phyloP scores from a whole-genome alignment of 2,113 vertebrate genomes.

The Thalassoma bifasciatum region DNA sequence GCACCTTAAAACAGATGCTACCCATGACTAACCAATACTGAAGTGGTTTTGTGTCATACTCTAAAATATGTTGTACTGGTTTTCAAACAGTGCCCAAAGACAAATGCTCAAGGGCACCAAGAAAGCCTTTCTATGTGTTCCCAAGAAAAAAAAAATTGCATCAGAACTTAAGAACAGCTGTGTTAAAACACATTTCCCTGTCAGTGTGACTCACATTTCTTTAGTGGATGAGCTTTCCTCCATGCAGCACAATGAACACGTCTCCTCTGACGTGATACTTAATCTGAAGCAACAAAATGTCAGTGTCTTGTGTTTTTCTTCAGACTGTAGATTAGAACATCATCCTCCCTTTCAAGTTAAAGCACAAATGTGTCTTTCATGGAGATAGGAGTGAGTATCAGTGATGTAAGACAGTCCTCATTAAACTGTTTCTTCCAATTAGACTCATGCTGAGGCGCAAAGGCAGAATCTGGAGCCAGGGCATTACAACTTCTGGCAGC shows the following conservation, averaged over 20 bases:
- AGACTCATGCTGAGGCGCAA: slow-evolving; percentile 38
- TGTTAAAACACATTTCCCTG: too few relatives aligned
- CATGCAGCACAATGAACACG: neutral
- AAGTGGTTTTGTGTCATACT: too few relatives aligned
- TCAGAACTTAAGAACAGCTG: too few relatives aligned
- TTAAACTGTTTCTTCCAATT: slow-evolving; percentile 35
- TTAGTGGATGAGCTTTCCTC: neutral
- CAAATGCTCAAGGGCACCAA: too few relatives aligned
- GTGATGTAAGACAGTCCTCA: slow-evolving; percentile 27
- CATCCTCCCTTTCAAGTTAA: slow-evolving; percentile 15
- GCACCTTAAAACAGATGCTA: too few relatives aligned
- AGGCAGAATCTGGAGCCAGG: slow-evolving; percentile 24
- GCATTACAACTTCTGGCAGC: slow-evolving; percentile 22
- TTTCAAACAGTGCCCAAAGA: too few relatives aligned
- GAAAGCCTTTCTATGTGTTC: too few relatives aligned
- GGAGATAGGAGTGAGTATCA: slow-evolving; percentile 15
- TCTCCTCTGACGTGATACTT: neutral
- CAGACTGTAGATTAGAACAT: neutral
- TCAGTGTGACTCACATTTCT: neutral
- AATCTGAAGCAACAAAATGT: neutral
- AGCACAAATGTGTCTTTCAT: slow-evolving; percentile 22
- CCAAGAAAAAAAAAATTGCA: too few relatives aligned
- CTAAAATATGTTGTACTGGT: too few relatives aligned
- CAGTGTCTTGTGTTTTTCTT: neutral
- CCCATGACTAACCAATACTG: too few relatives aligned